These are phyloP conservation scores for Sinodicranocentrus sp. DNA, from an alignment of 2,888 invertebrate species.

Conservation along the genomic window DNA sequence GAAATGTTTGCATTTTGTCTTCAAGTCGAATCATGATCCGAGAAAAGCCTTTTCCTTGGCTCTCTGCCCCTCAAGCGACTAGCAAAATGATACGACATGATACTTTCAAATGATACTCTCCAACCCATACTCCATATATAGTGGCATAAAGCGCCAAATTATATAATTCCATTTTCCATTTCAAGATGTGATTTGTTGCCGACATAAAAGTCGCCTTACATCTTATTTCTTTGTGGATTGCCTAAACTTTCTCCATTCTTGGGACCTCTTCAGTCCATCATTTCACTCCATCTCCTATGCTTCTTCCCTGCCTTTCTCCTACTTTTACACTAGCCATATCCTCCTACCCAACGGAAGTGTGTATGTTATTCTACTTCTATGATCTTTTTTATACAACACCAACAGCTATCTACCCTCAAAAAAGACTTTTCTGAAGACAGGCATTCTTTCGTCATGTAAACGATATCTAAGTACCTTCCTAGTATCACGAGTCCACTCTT, in stretches of 20 bases:
- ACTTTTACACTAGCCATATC: background rate
- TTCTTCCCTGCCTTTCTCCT: background rate
- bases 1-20: slow-evolving; percentile 71
- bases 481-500: slow-evolving; percentile 63
- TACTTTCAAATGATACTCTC: slow-evolving; percentile 74
- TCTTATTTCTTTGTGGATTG: slow-evolving; percentile 77
- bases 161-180: slow-evolving; percentile 77
- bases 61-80: slow-evolving; percentile 67
- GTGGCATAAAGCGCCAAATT: slow-evolving; percentile 76
- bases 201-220: slow-evolving; percentile 77
- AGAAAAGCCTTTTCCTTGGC: slow-evolving; percentile 67
- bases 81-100: slow-evolving; percentile 75
- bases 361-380: slow-evolving; percentile 2
- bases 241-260: slow-evolving; percentile 77
- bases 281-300: slow-evolving; percentile 75
- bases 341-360: background rate
- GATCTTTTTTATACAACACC: background rate
- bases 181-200: slow-evolving; percentile 77
- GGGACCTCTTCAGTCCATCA: slow-evolving; percentile 77
- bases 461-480: slow-evolving; percentile 61
- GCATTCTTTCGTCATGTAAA: slow-evolving; percentile 46
- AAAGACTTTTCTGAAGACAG: slow-evolving; percentile 18
- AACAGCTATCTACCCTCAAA: background rate
- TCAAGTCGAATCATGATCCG: slow-evolving; percentile 70
- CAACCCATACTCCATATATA: slow-evolving; percentile 64